These are phyloP conservation scores for Tinamus major DNA, from an alignment of 2,797 vertebrate genomes.

Conservation along the genomic window DNA sequence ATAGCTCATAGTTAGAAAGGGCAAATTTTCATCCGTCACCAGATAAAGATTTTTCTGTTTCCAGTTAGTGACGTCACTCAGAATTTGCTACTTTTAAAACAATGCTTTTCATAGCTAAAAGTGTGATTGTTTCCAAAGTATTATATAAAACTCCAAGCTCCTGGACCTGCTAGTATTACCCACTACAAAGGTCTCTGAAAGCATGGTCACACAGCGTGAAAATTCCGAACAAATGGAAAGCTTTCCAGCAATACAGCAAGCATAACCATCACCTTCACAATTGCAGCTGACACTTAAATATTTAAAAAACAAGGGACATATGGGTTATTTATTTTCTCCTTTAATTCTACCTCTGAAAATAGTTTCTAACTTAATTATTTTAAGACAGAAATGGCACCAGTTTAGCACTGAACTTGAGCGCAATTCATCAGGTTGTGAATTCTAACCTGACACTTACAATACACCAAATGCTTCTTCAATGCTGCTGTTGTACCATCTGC, in stretches of 20 bases:
- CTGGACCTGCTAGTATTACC: not conserved
- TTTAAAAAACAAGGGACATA: slow-evolving; percentile 78
- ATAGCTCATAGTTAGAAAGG: slow-evolving; percentile 1
- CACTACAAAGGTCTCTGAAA: slow-evolving; percentile 51
- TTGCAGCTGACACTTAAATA: slow-evolving; percentile 76
- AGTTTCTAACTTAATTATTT: slow-evolving; percentile 75
- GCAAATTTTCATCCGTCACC: slow-evolving; percentile 13
- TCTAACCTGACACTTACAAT: slow-evolving; percentile 82
- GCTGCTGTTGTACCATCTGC: slow-evolving; percentile 72
- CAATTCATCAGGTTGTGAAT: slow-evolving; percentile 78
- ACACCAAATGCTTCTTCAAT: slow-evolving; percentile 75
- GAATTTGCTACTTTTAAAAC: slow-evolving; percentile 2
- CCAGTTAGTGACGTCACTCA: not conserved
- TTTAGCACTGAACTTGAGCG: slow-evolving; percentile 65
- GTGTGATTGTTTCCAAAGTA: not conserved
- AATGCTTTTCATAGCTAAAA: slow-evolving; percentile 13
- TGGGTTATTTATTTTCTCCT: slow-evolving; percentile 80
- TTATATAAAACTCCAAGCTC: not conserved
- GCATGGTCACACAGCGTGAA: slow-evolving; percentile 27
- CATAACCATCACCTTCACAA: slow-evolving; percentile 58
- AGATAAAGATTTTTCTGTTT: not conserved
- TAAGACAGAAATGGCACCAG: slow-evolving; percentile 72
- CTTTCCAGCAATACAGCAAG: slow-evolving; percentile 38
- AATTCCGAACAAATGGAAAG: slow-evolving; percentile 49
- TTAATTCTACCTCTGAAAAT: slow-evolving; percentile 78